Evolutionary conservation across 2,797 vertebrate genomes (phyloP).

Genomic region (Setipinna tenuifilis): DNA sequence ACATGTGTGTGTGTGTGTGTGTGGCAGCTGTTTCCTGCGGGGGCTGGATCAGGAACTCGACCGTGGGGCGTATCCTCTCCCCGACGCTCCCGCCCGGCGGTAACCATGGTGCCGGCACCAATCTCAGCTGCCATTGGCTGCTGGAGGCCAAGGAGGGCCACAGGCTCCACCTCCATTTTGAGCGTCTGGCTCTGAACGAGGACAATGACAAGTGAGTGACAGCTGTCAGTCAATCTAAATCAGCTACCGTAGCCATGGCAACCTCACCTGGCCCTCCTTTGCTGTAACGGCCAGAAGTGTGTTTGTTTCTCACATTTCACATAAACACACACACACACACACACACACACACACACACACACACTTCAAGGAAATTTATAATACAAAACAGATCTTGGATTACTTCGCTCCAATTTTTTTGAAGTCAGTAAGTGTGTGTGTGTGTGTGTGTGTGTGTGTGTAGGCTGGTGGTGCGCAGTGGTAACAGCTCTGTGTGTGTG

Average conservation of each 20-base stretch:
- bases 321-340: too few relatives aligned
- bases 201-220: constrained; percentile 85
- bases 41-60: constrained; percentile 87
- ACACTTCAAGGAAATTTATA: too few relatives aligned
- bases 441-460: neutral
- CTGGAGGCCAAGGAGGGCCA: constrained; percentile 89
- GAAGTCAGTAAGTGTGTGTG: too few relatives aligned
- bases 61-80: constrained; percentile 87
- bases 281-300: too few relatives aligned
- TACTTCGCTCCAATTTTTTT: too few relatives aligned
- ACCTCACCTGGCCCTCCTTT: too few relatives aligned
- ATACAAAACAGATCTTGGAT: too few relatives aligned
- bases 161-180: constrained; percentile 89
- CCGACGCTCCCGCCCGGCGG: constrained; percentile 77
- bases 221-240: constrained; percentile 25
- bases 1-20: neutral
- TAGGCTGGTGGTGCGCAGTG: neutral
- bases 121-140: constrained; percentile 91
- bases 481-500: too few relatives aligned
- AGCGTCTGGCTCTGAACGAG: constrained; percentile 89
- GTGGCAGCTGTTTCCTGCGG: constrained; percentile 82
- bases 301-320: too few relatives aligned
- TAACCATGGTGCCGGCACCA: constrained; percentile 83
- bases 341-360: too few relatives aligned
- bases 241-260: too few relatives aligned